phyloP scores from a whole-genome alignment of 2,888 invertebrate species.

The Flexamia atlantica region DNA sequence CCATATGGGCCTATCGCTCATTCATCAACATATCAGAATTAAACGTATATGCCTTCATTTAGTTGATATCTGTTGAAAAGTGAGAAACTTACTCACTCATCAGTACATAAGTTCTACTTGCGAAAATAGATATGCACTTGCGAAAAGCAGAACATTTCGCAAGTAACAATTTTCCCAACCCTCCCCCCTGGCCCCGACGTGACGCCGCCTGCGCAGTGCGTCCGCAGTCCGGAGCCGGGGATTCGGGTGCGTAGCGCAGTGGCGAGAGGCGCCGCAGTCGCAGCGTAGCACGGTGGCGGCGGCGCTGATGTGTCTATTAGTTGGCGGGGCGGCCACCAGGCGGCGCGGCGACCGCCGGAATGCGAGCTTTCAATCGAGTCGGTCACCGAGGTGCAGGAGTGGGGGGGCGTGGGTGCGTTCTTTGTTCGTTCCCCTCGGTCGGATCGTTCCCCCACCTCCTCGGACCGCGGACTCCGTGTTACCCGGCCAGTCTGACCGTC shows the following conservation, averaged over 20 bases:
- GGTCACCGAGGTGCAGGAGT: conserved; percentile 38
- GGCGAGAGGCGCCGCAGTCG: neutral
- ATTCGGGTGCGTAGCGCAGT: neutral
- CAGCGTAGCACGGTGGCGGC: conserved; percentile 37
- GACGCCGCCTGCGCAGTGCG: no score
- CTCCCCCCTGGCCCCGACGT: no score
- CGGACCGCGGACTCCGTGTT: conserved; percentile 32
- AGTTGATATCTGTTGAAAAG: no score
- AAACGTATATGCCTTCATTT: no score
- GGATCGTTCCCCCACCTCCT: neutral
- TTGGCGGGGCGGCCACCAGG: neutral
- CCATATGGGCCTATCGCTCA: no score
- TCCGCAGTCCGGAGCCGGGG: no score
- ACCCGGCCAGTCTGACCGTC: conserved; percentile 4
- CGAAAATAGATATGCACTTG: no score
- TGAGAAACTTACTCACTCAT: no score
- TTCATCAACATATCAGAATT: no score
- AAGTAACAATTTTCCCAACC: no score
- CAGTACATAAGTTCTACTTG: no score
- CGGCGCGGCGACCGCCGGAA: neutral
- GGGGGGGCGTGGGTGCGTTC: conserved; percentile 55
- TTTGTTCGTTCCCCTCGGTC: conserved; percentile 27
- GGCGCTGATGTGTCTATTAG: conserved; percentile 52
- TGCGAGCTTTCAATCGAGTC: conserved; percentile 57
- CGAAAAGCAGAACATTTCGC: no score